Conservation (phyloP, 2,113 vertebrate species). For the Phainopepla nitens region DNA sequence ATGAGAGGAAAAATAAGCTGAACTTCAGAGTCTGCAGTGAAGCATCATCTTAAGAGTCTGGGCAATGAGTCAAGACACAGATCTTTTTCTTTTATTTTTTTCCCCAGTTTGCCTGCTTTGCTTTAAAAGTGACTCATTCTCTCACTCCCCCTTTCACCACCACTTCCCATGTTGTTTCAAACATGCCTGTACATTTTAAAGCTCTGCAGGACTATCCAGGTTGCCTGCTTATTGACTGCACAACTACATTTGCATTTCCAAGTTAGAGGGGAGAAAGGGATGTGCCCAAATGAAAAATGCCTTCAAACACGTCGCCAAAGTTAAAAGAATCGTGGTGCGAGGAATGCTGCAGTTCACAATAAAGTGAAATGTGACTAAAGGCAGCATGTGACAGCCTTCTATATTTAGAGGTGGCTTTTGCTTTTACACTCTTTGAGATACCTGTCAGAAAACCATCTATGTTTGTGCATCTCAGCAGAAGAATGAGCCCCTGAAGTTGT, state of each 20-base stretch:
- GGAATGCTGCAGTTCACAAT: constrained; percentile 45
- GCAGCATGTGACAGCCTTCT: constrained; percentile 53
- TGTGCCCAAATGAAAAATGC: background rate
- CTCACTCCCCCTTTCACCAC: constrained; percentile 7
- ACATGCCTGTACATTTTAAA: constrained; percentile 30
- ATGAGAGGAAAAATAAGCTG: constrained; percentile 53
- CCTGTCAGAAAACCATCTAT: constrained; percentile 48
- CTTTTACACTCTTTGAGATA: constrained; percentile 49
- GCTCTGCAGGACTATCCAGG: background rate
- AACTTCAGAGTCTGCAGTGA: constrained; percentile 57
- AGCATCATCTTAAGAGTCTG: constrained; percentile 50
- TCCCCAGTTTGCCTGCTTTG: constrained; percentile 33
- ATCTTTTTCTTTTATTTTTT: background rate
- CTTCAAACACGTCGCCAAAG: background rate
- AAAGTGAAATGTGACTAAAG: constrained; percentile 62
- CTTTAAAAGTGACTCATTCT: constrained; percentile 52
- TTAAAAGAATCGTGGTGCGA: background rate
- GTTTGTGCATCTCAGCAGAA: constrained; percentile 57
- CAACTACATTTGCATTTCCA: background rate
- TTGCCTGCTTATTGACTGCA: background rate
- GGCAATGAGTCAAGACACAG: constrained; percentile 56
- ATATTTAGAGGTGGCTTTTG: constrained; percentile 52
- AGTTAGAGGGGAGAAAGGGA: background rate
- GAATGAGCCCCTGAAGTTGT: constrained; percentile 52
- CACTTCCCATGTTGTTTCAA: constrained; percentile 46